Conservation (phyloP, 1,140 invertebrate genomes). For the Aphaenogaster ashmeadi region DNA sequence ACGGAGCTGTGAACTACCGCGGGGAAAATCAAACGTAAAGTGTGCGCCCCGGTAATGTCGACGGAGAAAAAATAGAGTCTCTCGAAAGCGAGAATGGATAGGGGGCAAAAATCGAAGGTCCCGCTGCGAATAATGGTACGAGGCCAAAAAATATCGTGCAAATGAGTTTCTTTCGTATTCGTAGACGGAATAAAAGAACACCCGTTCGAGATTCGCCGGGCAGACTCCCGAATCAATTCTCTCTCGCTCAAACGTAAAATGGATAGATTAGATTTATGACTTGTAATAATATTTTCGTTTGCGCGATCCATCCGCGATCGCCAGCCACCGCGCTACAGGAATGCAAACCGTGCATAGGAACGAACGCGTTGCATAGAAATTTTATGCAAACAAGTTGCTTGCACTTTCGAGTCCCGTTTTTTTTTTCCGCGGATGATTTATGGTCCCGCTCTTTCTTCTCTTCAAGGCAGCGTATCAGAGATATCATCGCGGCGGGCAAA, state of each 20-base stretch:
- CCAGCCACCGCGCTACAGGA: neutral
- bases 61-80: slow-evolving; percentile 31
- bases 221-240: slow-evolving; percentile 12
- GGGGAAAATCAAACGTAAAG: slow-evolving; percentile 38
- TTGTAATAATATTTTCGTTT: slow-evolving; percentile 31
- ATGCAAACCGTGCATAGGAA: neutral
- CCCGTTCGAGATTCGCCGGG: neutral
- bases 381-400: neutral
- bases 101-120: neutral
- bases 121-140: neutral
- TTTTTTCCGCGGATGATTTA: slow-evolving; percentile 18
- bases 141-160: slow-evolving; percentile 23
- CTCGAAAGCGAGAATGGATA: slow-evolving; percentile 20
- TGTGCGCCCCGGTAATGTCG: slow-evolving; percentile 19
- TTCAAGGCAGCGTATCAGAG: neutral
- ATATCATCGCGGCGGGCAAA: slow-evolving; percentile 14
- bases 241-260: neutral
- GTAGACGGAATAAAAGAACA: neutral
- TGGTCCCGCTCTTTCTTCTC: neutral
- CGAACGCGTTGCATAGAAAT: slow-evolving; percentile 3
- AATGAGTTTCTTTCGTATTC: neutral
- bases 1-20: neutral
- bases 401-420: neutral
- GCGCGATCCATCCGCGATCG: too few relatives aligned
- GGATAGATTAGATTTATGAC: neutral